Evolutionary conservation across 2,888 invertebrate species (phyloP), one percentile per base, ranked within the genome.

Genomic region (Lissonota sp.): DNA sequence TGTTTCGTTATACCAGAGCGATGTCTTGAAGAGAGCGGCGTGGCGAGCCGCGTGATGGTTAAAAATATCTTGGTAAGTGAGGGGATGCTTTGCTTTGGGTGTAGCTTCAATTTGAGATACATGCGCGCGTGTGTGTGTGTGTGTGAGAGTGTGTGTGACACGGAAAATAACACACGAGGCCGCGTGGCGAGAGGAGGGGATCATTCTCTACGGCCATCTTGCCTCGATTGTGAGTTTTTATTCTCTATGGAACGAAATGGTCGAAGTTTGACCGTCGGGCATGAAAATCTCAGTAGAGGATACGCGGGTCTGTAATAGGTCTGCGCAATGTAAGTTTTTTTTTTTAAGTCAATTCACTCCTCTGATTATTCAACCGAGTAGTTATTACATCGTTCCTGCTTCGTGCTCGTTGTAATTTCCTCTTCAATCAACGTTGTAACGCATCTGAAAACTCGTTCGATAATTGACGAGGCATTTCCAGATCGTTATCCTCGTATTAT

Each of bases 21-120:
- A 26, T 26, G 26, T 26, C 26, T 26, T 26, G 26, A 26, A 26
- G 26, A 26, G 3, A 26, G 3, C 26, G 26, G 1, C 26, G 26
- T 26, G 26, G 3, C 26, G 26, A 26, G 26, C 62, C 26, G 60
- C 49, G 73, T 76, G 42, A 62, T 58, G 76, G 79, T 84, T 84
- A 84, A 84, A 84, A 84, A 84, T 84, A 84, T 74, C 75, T 69
- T 63, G 82, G 78, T 78, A 74, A 84, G 83, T 79, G 78, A 77
- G 67, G 74, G 79, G 77, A 71, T 49, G 75, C 79, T 62, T 63
- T 79, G 67, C 37, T 62, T 39, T n/a, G n/a, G 63, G 74, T 57
- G 69, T 79, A 62, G 66, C 67, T 64, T 73, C 71, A 53, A 69
- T 55, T 63, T 67, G 60, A 76, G 79, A 79, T 76, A 62, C 55